Evolutionary conservation across 2,797 vertebrate species (phyloP), one percentile per base, ranked within the genome.

Genomic region (Sebastes alutus): DNA sequence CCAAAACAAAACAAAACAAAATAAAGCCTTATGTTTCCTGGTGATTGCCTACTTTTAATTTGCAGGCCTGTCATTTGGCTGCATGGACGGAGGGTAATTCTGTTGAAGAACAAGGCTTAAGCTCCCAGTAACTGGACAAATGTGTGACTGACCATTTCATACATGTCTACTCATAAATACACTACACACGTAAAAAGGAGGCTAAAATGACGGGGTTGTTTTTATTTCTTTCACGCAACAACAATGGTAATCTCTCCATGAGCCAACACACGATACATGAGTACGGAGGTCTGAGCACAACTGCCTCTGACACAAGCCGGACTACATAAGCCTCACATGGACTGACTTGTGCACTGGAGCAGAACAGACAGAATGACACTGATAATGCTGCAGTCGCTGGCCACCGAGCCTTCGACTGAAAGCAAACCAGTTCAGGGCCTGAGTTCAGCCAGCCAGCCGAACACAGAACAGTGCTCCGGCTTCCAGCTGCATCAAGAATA

Each of bases 401-500:
- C 77, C 81, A 83, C 79, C 63, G 58, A 92, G 79, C 69, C 87
- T 86, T 81, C 4, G 11, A 83, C 89, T 87, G 80, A 90, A 89
- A 88, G 84, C 81, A 89, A 88, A 92, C 91, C 79, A 86, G 84
- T 86, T 75, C 79, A 78, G 87, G 86, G 83, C 91, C 82, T 72
- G 49, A 87, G 87, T 89, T 90, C 87, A 92, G 83, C 84, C 88
- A 88, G 86, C 78, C 79, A 84, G 85, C 77, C 83, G 80, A 85
- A 90, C 86, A 89, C 80, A 89, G 89, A 91, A 77, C 88, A 86
- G 83, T 25, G 82, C 89, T 88, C 84, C 78, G 83, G 87, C 92
- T 94, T 93, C 92, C 92, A 93, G 92, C 90, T 92, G 92, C 92
- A 93, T 93, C 91, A 88, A 92, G 91, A 93, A 94, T 93, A 94